Evolutionary conservation across 2,888 invertebrate species (phyloP).

Genomic region (Nasonia oneida): DNA sequence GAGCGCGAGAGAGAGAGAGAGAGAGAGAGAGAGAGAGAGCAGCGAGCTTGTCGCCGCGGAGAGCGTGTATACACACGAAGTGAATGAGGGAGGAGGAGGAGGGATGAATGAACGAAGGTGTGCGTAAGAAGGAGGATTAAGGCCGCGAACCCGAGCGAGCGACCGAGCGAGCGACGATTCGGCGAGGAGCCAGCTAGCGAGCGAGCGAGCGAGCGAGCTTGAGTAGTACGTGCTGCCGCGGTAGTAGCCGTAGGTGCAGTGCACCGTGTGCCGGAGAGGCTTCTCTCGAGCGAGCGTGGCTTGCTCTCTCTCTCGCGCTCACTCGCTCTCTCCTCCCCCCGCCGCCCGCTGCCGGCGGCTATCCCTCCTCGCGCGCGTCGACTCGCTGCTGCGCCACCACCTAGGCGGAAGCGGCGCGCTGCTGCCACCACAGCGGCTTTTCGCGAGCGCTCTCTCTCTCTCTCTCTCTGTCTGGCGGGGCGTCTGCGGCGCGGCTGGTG

Average conservation of each 20-base stretch:
- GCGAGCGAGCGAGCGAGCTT: constrained; percentile 11
- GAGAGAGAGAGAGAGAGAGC: neutral
- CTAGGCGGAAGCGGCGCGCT: constrained; percentile 49
- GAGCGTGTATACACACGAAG: neutral
- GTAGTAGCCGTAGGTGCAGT: constrained; percentile 73
- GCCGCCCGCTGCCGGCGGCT: constrained; percentile 46
- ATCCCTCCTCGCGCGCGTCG: constrained; percentile 45
- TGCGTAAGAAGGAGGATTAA: constrained; percentile 26
- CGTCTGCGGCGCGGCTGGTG: constrained; percentile 26
- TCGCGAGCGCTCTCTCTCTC: constrained; percentile 56
- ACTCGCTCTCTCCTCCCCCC: constrained; percentile 31
- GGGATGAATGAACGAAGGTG: constrained; percentile 46
- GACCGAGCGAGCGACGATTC: constrained; percentile 10
- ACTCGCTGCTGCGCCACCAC: constrained; percentile 40
- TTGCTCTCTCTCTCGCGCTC: neutral
- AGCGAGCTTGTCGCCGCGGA: constrained; percentile 3
- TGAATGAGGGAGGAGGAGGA: neutral
- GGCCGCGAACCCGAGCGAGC: neutral
- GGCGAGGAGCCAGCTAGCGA: neutral
- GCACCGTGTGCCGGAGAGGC: constrained; percentile 64
- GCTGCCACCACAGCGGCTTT: constrained; percentile 61
- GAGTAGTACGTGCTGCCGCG: constrained; percentile 68
- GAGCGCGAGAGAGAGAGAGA: neutral
- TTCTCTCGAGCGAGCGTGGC: constrained; percentile 15
- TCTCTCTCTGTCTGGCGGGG: constrained; percentile 18